Evolutionary conservation across 2,888 invertebrate genomes (phyloP), one percentile per base, ranked within the genome.

Genomic region (Aspidapion aeneum): DNA sequence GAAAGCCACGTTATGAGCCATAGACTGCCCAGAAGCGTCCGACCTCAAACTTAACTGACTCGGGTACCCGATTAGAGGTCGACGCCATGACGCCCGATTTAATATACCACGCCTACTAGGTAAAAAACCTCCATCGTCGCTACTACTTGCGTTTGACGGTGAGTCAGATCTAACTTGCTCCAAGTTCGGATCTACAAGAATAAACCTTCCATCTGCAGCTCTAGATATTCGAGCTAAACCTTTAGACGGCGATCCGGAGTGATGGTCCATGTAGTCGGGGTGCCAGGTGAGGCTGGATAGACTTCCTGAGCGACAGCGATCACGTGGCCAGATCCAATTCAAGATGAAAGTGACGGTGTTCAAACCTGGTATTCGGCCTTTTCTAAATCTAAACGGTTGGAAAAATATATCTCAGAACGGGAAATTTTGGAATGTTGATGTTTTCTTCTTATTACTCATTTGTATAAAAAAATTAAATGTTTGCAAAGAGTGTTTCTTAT

Each of bases 301-400:
- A 74, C 76, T 71, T 68, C 83, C 83, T 68, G 83, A 82, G 69
- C 81, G 82, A 74, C 89, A 90, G 66, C 90, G 87, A 78, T 89
- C 87, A 76, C 86, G 84, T 75, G 89, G 90, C 89, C 89, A 90
- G 77, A 90, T 86, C 89, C 90, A 90, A 81, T 89, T 90, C 73
- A 86, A 80, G 74, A 87, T 83, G 80, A 87, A 85, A 69, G 86
- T 83, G 73, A 88, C 82, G 73, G 89, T 86, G 82, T 86, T 90
- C 87, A 93, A 83, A 93, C 93, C 90, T 91, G 93, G 91, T 93
- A 93, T 89, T 93, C 93, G 86, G 92, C 92, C 87, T 90, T 91
- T 89, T 89, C 92, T 90, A 91, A 90, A 88, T 93, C 93, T 93
- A 84, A 69, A n/a, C n/a, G 74, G 56, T 50, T n/a, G n/a, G n/a